Evolutionary conservation across 2,888 invertebrate species (phyloP), one percentile per base, ranked within the genome.

Genomic region (Apotomis betuletana): DNA sequence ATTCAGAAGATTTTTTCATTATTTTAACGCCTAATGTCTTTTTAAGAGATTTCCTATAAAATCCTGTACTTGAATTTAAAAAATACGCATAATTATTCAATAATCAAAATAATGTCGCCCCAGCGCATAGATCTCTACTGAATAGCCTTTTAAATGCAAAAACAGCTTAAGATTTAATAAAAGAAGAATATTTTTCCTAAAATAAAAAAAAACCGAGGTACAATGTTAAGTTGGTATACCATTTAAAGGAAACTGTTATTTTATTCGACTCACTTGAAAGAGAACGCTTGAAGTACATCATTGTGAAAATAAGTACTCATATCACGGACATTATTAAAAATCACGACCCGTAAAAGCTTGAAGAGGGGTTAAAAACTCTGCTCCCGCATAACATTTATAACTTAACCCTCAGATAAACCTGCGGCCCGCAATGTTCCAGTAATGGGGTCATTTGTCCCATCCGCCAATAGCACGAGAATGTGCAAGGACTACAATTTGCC

Each of bases 371-470:
- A 74, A 74, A 75, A 67, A 62, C 69, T 74, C 57, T 67, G 57
- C 51, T 9, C 41, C 68, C 68, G 74, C 74, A 77, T 54, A 67
- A 76, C 76, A 74, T 75, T 79, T 77, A 62, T 78, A 74, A 81
- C 81, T 81, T 81, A 74, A 49, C 78, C 81, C 81, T 72, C 64
- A 74, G 75, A 68, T 67, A 78, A 82, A 80, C 80, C 80, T 82
- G 83, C 79, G 79, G 77, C 76, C 79, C 82, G 80, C 83, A 86
- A 84, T 86, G 81, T 79, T 83, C 78, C 79, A 80, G 81, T 87
- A 87, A 87, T 87, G 79, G 82, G 80, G 80, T 82, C 83, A 86
- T 87, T 87, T 87, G 81, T 85, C 80, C 83, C 79, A 82, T 83
- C 85, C 77, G 80, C 83, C 81, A 83, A 84, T 84, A 79, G 79